A percentile compares a stretch with the other conserved stretches of the same genome.
phyloP scores from a whole-genome alignment of 2,797 vertebrate species.

The Oreortyx pictus region DNA sequence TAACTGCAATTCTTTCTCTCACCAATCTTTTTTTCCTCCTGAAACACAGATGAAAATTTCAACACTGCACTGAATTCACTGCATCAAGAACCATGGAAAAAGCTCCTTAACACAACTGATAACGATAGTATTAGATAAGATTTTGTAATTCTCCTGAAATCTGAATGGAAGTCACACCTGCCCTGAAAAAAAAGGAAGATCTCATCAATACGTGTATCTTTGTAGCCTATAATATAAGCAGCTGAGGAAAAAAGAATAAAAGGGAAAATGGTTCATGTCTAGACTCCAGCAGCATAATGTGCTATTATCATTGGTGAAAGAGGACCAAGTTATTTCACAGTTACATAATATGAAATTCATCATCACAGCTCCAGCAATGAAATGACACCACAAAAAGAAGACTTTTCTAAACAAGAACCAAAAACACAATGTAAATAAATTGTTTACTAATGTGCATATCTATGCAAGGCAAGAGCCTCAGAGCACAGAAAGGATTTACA shows the following conservation, averaged over 20 bases:
- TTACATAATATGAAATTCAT: not conserved
- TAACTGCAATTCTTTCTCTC: not conserved
- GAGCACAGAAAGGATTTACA: not conserved
- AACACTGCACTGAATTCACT: not conserved
- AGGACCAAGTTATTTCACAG: not conserved
- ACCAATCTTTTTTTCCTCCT: not conserved
- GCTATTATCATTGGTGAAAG: not conserved
- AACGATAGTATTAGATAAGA: not conserved
- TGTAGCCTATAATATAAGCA: not conserved
- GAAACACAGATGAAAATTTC: not conserved
- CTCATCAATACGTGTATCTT: too few species aligned
- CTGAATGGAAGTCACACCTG: not conserved
- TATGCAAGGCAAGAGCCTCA: not conserved
- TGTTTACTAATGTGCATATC: not conserved
- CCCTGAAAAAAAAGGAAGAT: not conserved
- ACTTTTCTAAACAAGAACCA: not conserved
- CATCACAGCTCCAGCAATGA: not conserved
- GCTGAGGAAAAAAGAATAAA: not conserved
- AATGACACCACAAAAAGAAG: not conserved
- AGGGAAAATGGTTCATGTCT: rapidly evolving
- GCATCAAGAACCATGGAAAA: not conserved
- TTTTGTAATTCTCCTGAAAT: not conserved
- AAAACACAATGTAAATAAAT: not conserved
- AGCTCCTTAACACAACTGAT: not conserved
- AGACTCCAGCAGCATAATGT: not conserved